Evolutionary conservation across 2,113 vertebrate species (phyloP), one percentile per base, ranked within the genome.

Genomic region (Pelmatolapia mariae): DNA sequence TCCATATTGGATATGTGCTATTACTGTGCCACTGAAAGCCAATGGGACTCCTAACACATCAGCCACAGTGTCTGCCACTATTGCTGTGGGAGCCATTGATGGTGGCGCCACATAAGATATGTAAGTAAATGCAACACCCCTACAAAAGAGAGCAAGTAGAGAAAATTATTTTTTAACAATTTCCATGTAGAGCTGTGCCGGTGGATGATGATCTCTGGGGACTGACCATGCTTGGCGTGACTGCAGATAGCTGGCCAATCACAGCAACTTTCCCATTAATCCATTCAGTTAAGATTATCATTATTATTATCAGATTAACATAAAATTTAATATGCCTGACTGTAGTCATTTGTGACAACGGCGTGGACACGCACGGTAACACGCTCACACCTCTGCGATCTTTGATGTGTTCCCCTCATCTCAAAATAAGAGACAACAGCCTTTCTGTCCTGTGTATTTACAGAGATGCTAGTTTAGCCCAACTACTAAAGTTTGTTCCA

Each of bases 1-100:
- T 92, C 89, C 78, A 88, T 84, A 87, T 87, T 94, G 88, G 88
- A 93, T 86, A 88, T 91, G 89, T 87, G 87, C 92, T 89, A 89
- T 93, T 94, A 91, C 87, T 84, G 76, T 83, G 81, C 68, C 89
- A 84, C 90, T 84, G 84, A 91, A 89, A 92, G 80, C 83, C 88
- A 91, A 79, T 61, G 71, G 85, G 85, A 94, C 89, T 83, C 81
- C 84, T 84, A 86, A 87, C 88, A 78, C 83, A 71, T 85, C 86
- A 83, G 79, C 82, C 52, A 59, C 80, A 82, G 61, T 76, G 79
- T 89, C 73, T 86, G 83, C 85, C 76, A 73, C 80, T 57, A 33
- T 81, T 86, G 81, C 82, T 89, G 26, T 57, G 16, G 61, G 45
- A 24, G 33, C 53, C 31, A 76, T 29, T 85, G 80, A 82, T 63